These are phyloP conservation scores for Nemotelus pantherinus DNA, from an alignment of 2,888 invertebrate species.

Conservation along the genomic window DNA sequence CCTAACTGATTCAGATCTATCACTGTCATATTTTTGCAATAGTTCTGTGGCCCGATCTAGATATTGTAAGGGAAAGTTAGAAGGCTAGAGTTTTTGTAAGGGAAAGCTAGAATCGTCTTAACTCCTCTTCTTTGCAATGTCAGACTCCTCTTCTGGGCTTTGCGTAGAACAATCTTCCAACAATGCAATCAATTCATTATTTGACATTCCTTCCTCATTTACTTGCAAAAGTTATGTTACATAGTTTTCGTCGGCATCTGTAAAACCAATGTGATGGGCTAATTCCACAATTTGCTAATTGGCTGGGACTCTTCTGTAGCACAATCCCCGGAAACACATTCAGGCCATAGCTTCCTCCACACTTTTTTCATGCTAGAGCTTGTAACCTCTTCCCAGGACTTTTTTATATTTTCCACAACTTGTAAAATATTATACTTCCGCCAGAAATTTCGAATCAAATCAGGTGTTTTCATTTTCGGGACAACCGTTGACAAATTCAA, in stretches of 20 bases:
- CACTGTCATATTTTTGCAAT: no score
- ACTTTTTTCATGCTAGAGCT: background rate
- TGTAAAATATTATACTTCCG: background rate
- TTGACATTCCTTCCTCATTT: background rate
- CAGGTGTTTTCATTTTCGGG: conserved; percentile 1
- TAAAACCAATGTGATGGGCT: background rate
- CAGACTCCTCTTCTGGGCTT: background rate
- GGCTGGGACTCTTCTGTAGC: background rate
- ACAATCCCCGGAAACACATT: background rate
- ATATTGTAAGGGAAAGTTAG: no score
- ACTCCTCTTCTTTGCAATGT: background rate
- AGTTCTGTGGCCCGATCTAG: no score
- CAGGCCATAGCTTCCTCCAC: background rate
- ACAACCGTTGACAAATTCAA: background rate
- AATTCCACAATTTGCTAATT: background rate
- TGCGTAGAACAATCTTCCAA: background rate
- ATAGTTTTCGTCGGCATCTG: background rate
- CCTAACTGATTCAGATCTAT: no score
- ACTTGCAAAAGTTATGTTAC: background rate
- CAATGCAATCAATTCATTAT: background rate
- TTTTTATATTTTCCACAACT: background rate
- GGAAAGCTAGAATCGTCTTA: no score
- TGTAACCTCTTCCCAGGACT: background rate
- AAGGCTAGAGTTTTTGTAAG: no score
- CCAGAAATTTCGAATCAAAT: background rate